Percentiles rank a stretch among this genome's conserved stretches.
phyloP scores from a whole-genome alignment of 2,888 invertebrate genomes.

The Blera fallax region DNA sequence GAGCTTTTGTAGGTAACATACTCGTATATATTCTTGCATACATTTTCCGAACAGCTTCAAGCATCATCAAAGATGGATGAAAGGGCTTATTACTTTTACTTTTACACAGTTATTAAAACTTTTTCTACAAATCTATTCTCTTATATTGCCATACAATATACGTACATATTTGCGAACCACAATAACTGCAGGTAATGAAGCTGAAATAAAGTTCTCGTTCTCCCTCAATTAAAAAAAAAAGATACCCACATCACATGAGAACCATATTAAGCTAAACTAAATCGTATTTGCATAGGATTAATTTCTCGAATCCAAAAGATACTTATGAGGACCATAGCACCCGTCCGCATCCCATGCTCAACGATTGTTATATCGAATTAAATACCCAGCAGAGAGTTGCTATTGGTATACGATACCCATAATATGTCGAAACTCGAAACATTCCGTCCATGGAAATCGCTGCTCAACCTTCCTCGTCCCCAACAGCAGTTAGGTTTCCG shows the following conservation, averaged over 20 bases:
- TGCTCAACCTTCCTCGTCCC: neutral
- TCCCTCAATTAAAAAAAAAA: neutral
- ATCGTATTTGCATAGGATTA: constrained; percentile 68
- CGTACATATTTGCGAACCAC: constrained; percentile 22
- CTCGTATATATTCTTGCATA: too few species aligned
- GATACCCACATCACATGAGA: constrained; percentile 17
- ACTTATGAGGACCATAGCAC: neutral
- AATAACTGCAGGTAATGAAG: constrained; percentile 59
- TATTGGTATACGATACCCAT: constrained; percentile 45
- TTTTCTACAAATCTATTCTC: neutral
- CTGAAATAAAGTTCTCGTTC: constrained; percentile 33
- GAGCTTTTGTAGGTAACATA: too few species aligned
- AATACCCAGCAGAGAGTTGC: constrained; percentile 47
- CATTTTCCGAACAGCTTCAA: neutral
- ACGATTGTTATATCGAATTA: constrained; percentile 56
- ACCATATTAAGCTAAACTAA: constrained; percentile 55
- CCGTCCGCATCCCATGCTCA: neutral
- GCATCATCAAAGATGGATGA: neutral
- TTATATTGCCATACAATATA: neutral
- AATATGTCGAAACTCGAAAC: constrained; percentile 58
- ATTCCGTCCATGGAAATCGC: constrained; percentile 39
- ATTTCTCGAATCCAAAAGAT: constrained; percentile 46
- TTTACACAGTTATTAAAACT: neutral
- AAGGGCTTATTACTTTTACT: neutral
- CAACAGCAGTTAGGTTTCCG: constrained; percentile 48